Evolutionary conservation across 2,797 vertebrate genomes (phyloP).

Genomic region (Alectoris magna): DNA sequence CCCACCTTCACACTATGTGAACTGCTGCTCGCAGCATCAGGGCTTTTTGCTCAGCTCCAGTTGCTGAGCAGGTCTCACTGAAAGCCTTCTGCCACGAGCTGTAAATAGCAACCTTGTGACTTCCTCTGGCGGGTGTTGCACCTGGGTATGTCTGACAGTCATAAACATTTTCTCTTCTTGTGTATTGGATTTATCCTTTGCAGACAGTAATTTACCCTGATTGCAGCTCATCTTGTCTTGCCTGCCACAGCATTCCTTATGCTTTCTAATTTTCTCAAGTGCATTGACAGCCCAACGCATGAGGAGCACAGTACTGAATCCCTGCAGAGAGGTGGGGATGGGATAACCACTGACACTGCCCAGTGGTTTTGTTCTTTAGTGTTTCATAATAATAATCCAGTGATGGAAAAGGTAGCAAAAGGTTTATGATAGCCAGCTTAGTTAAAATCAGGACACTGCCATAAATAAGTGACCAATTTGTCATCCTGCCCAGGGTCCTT

Average conservation of each 20-base stretch:
- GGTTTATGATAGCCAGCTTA: background rate
- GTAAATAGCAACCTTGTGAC: constrained; percentile 11
- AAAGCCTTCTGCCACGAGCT: background rate
- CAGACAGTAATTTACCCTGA: constrained; percentile 54
- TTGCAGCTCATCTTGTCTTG: constrained; percentile 44
- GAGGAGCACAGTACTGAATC: background rate
- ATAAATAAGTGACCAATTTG: background rate
- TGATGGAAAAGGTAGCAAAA: background rate
- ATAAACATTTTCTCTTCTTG: background rate
- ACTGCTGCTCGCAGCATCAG: background rate
- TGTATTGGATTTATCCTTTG: constrained; percentile 8
- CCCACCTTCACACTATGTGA: background rate
- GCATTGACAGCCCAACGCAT: background rate
- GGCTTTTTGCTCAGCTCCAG: background rate
- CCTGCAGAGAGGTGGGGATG: background rate
- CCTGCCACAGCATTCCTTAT: background rate
- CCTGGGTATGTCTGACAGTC: constrained; percentile 16
- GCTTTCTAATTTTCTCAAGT: constrained; percentile 26
- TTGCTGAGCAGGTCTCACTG: background rate
- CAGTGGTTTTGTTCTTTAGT: background rate
- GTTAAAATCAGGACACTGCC: background rate
- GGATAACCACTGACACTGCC: background rate
- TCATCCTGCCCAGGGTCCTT: background rate
- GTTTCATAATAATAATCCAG: constrained; percentile 10
- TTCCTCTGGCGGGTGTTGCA: background rate